These are phyloP conservation scores for Dryocosmus kuriphilus DNA, from an alignment of 2,888 invertebrate genomes.

Conservation along the genomic window DNA sequence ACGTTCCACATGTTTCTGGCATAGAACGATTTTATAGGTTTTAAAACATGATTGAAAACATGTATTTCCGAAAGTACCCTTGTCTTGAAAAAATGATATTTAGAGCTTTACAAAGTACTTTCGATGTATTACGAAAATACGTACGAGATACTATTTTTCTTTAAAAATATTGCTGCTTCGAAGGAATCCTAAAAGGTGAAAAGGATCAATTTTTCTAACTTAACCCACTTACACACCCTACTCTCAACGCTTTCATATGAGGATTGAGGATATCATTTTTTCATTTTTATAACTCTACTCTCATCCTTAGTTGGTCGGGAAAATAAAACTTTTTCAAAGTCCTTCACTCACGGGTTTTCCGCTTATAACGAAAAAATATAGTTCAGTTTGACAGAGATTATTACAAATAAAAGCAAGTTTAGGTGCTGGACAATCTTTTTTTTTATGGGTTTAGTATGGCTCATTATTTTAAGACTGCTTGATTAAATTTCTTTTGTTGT, in stretches of 20 bases:
- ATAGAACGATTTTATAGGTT: not conserved
- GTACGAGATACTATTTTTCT: not conserved
- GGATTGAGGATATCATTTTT: not conserved
- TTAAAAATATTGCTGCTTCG: not conserved
- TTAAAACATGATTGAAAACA: not conserved
- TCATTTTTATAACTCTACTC: conserved; percentile 7
- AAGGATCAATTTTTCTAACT: conserved; percentile 11
- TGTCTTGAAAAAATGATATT: not conserved
- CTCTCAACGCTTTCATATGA: conserved; percentile 3
- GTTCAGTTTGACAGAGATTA: not conserved
- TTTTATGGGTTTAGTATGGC: no score
- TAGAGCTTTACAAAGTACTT: not conserved
- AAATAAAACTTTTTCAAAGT: not conserved
- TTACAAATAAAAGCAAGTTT: not conserved
- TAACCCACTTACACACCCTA: conserved; percentile 6
- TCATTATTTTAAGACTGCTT: no score
- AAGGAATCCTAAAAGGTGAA: not conserved
- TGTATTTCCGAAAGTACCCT: not conserved
- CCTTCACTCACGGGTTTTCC: not conserved
- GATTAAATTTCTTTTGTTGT: no score
- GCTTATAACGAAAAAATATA: conserved; percentile 4
- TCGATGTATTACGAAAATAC: not conserved
- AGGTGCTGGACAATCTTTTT: no score
- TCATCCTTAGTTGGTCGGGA: not conserved
- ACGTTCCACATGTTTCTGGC: not conserved